Percentiles rank a stretch among this genome's conserved stretches.
Conservation (phyloP, 2,888 invertebrate species). For the Pyrgus malvae region DNA sequence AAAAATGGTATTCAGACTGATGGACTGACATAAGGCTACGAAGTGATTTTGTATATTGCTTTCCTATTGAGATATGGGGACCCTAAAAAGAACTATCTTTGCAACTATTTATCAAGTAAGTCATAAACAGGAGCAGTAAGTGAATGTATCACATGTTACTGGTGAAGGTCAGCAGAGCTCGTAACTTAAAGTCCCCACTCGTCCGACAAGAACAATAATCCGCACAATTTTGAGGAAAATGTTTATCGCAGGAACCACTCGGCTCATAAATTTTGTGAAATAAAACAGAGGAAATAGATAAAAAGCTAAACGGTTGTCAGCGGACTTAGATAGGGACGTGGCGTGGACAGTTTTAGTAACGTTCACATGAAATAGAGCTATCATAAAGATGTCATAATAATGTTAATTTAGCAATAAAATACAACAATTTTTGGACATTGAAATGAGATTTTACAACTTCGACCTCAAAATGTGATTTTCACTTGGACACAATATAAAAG, state of each 20-base stretch:
- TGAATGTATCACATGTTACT: constrained; percentile 35
- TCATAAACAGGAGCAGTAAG: constrained; percentile 27
- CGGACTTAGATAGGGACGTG: constrained; percentile 46
- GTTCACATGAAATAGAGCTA: constrained; percentile 20
- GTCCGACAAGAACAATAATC: constrained; percentile 76
- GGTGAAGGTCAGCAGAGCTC: constrained; percentile 63
- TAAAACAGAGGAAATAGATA: constrained; percentile 74
- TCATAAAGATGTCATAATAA: background rate
- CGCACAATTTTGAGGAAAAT: constrained; percentile 69
- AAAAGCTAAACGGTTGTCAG: constrained; percentile 67
- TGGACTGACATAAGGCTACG: no score
- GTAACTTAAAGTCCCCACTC: constrained; percentile 67
- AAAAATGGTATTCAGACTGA: no score
- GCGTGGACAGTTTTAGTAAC: constrained; percentile 47
- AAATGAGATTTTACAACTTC: no score
- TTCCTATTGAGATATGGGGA: background rate
- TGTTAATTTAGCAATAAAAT: no score
- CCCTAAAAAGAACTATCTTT: no score
- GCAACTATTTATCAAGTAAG: constrained; percentile 11
- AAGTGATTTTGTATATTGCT: no score
- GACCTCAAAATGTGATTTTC: no score
- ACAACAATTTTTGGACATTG: no score
- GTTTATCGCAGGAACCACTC: constrained; percentile 76
- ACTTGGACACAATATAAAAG: no score
- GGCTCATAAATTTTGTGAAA: constrained; percentile 73